These are phyloP conservation scores for Bombus ignitus DNA, from an alignment of 1,140 invertebrate species.

Conservation along the genomic window DNA sequence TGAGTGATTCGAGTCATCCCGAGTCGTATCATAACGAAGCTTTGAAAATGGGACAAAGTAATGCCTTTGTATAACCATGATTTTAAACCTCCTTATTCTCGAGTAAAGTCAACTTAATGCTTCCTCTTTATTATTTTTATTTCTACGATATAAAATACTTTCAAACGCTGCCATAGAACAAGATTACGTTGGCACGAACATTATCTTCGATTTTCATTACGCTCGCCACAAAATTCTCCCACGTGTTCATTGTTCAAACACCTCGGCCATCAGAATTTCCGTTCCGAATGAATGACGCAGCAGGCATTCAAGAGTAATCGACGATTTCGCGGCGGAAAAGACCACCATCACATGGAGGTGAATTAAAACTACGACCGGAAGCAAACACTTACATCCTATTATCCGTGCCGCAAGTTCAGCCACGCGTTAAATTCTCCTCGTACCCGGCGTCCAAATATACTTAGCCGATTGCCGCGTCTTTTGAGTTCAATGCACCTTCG, in stretches of 20 bases:
- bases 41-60: background rate
- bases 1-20: slow-evolving; percentile 17
- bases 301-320: slow-evolving; percentile 5
- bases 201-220: background rate
- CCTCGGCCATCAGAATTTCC: slow-evolving; percentile 6
- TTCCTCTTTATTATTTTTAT: background rate
- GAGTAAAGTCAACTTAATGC: too few relatives aligned
- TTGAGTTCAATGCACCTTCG: slow-evolving; percentile 68
- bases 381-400: slow-evolving; percentile 67
- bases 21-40: background rate
- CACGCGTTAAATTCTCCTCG: slow-evolving; percentile 72
- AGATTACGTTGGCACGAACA: background rate
- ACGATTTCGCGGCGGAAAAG: slow-evolving; percentile 42
- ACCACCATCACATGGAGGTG: slow-evolving; percentile 39
- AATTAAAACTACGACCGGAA: slow-evolving; percentile 74
- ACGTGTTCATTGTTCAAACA: slow-evolving; percentile 2
- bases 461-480: slow-evolving; percentile 33
- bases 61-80: background rate
- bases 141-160: background rate
- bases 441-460: slow-evolving; percentile 65
- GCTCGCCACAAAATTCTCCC: background rate
- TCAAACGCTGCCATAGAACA: background rate
- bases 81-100: background rate
- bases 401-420: slow-evolving; percentile 64
- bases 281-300: slow-evolving; percentile 2